Evolutionary conservation across 2,888 invertebrate species (phyloP), one percentile per base, ranked within the genome.

Genomic region (Podotricha telesiphe): DNA sequence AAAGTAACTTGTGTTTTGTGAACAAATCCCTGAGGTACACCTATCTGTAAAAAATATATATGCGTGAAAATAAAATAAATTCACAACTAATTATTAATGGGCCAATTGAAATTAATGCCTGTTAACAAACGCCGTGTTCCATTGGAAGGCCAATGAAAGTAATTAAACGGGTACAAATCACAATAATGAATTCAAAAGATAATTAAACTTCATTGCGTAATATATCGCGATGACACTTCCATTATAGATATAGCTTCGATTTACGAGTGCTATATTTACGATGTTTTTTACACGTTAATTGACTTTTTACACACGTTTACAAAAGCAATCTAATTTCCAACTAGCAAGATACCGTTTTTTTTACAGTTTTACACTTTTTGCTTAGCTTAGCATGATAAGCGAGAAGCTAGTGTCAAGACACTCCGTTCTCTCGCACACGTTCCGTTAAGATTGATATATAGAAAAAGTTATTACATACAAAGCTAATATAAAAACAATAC

Each of bases 141-240:
- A 37, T 20, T 62, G 34, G 47, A 62, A 37, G 15, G 62, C 17
- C 62, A 37, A 50, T 48, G 34, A 37, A 50, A 20, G 19, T 37
- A 62, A 62, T 48, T 48, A 19, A 48, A 50, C 37, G 28, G 6
- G 34, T 28, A 50, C 45, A 59, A 59, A 59, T 45, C 59, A 45
- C 22, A 45, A n/a, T 19, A 37, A 34, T 19, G 48, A 20, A 50
- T 50, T 37, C 34, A 13, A 37, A 62, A 50, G 28, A 62, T 45
- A 62, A 48, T 62, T 62, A 48, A 48, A 62, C 13, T 34, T 48
- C 15, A 62, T 62, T 47, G 19, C 11, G 62, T 28, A 37, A 62
- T 62, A 62, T 50, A 62, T 50, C 15, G 17, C 20, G 19, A 37
- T 62, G 62, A 62, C 48, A 62, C 13, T 45, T 59, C 15, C 20